These are phyloP conservation scores for Percina caprodes DNA, from an alignment of 2,113 vertebrate species.

Conservation along the genomic window DNA sequence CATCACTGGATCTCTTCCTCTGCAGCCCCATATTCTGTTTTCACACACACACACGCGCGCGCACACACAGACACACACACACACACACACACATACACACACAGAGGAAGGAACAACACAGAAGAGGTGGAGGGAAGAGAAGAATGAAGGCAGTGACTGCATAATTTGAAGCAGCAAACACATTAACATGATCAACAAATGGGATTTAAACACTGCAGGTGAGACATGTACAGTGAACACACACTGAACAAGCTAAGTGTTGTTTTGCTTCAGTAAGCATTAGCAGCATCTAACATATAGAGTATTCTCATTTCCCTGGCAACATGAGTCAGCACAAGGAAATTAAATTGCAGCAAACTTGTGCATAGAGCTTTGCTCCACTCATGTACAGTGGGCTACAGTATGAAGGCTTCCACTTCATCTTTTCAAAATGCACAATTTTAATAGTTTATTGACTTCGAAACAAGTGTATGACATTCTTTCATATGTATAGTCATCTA, in stretches of 20 bases:
- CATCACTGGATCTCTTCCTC: too few relatives aligned
- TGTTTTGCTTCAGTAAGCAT: conserved; percentile 4
- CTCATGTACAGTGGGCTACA: background rate
- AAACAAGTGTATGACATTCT: background rate
- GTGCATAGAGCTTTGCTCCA: background rate
- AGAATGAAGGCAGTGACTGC: conserved; percentile 53
- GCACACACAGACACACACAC: conserved; percentile 35
- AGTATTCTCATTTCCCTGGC: background rate
- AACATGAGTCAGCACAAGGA: conserved; percentile 43
- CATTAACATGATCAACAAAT: conserved; percentile 55
- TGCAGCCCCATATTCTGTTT: too few relatives aligned
- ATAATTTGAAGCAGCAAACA: conserved; percentile 56
- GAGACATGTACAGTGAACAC: conserved; percentile 42
- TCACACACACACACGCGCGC: conserved; percentile 1
- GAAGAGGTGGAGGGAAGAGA: conserved; percentile 8
- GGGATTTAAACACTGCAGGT: conserved; percentile 34
- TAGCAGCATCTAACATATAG: background rate
- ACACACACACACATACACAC: conserved; percentile 27
- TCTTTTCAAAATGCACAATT: background rate
- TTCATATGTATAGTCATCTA: background rate
- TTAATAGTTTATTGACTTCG: background rate
- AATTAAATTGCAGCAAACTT: background rate
- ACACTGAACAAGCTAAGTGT: conserved; percentile 20
- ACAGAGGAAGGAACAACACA: conserved; percentile 5
- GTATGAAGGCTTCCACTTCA: background rate